phyloP scores from a whole-genome alignment of 2,797 vertebrate genomes.

The Tapera naevia region DNA sequence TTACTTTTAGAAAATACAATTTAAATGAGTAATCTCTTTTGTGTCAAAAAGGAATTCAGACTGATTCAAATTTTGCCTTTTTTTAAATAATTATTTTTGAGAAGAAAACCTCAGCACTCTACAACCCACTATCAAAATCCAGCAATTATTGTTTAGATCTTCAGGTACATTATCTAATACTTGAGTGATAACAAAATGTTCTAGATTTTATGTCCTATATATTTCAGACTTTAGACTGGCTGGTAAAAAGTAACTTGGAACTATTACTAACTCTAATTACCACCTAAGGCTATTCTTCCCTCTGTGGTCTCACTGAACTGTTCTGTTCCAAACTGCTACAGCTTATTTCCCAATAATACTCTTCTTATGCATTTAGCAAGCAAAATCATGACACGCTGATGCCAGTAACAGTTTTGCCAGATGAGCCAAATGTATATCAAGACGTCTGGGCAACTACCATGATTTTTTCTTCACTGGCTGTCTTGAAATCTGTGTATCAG shows the following conservation, averaged over 20 bases:
- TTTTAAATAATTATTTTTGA: neutral
- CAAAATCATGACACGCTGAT: neutral
- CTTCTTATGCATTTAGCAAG: neutral
- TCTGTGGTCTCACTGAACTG: neutral
- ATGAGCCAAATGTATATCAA: neutral
- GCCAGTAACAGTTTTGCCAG: neutral
- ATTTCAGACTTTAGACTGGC: neutral
- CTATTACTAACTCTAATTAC: neutral
- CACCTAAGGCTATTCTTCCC: neutral
- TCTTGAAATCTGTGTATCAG: neutral
- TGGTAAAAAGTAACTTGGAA: neutral
- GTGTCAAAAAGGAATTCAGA: neutral
- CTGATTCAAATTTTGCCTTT: neutral
- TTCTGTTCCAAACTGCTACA: neutral
- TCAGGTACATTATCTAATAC: neutral
- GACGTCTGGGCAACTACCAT: neutral
- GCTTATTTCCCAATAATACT: neutral
- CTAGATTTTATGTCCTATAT: neutral
- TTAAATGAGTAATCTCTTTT: neutral
- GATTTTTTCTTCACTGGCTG: neutral
- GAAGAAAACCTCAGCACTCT: neutral
- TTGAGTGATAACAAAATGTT: neutral
- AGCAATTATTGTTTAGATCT: neutral
- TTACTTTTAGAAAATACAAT: slow-evolving; percentile 4
- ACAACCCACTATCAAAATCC: neutral